Evolutionary conservation across 1,140 invertebrate genomes (phyloP).

Genomic region (Pteromalus puparum): DNA sequence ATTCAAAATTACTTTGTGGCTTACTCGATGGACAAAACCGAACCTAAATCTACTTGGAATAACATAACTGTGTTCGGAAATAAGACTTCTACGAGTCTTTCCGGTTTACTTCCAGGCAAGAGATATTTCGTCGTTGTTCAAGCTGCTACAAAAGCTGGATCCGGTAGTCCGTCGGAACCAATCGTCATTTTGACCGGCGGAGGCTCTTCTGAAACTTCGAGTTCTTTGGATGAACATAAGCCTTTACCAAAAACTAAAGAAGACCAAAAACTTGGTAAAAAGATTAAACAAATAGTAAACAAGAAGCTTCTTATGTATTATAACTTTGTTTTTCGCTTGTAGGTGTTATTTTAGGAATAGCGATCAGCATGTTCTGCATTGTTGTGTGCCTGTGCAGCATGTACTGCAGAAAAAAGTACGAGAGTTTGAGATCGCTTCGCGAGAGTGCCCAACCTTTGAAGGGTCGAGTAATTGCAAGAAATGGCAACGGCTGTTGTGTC

Average conservation of each 20-base stretch:
- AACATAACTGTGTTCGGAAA: conserved; percentile 71
- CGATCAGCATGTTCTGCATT: conserved; percentile 71
- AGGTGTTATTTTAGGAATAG: conserved; percentile 70
- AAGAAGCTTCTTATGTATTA: not conserved
- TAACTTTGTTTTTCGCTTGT: conserved; percentile 40
- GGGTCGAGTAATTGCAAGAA: conserved; percentile 61
- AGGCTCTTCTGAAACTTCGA: conserved; percentile 59
- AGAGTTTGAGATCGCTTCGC: conserved; percentile 63
- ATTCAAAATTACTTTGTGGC: conserved; percentile 73
- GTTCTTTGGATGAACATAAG: conserved; percentile 64
- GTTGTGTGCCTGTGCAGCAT: conserved; percentile 70
- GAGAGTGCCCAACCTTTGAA: conserved; percentile 66
- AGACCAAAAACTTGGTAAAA: conserved; percentile 71
- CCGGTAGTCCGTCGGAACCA: conserved; percentile 72
- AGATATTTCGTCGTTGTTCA: conserved; percentile 76
- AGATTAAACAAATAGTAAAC: not conserved
- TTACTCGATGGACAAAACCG: conserved; percentile 68
- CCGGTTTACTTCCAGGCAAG: conserved; percentile 71
- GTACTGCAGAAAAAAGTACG: conserved; percentile 69
- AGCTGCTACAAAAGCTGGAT: conserved; percentile 76
- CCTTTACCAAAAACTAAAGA: conserved; percentile 65
- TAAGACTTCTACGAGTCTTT: conserved; percentile 68
- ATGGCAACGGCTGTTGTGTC: conserved; percentile 69
- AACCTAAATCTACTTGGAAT: conserved; percentile 67
- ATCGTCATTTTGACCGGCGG: conserved; percentile 69